Evolutionary conservation across 2,113 vertebrate species (phyloP), one percentile per base, ranked within the genome.

Genomic region (Actinemys pallida): DNA sequence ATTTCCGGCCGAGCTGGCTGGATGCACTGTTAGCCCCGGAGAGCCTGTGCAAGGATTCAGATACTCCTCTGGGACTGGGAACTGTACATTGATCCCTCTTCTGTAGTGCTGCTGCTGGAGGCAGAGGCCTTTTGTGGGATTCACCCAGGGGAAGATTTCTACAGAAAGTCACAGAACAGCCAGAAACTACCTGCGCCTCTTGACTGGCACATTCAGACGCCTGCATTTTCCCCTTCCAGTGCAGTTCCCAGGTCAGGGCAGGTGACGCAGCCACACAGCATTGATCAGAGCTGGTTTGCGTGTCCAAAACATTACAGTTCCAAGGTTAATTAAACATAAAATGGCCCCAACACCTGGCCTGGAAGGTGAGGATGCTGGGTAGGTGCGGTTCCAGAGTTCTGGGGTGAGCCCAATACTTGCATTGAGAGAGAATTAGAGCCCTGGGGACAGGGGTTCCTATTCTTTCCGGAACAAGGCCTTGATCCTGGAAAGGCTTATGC

Each of bases 241-340:
- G 12, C 2, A 2, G 56, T 2, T 29, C 39, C 42, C 72, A 42
- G 42, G 35, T 50, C 0, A 17, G 75, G 11, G n/a, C 76, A 53
- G 39, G 84, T 3, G 0, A 3, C 39, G 52, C 65, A 72, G 65
- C 1, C 0, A 0, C 0, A 19, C 0, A 0, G 0, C 0, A 3
- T 4, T 75, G 79, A 65, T 81, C 2, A 0, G 4, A 1, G 42
- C 50, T 5, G 86, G 10, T 17, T 29, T 1, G 1, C 0, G 2
- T 13, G 57, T 1, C 4, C 11, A 72, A 0, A 4, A 8, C 0
- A 4, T 2, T 0, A 0, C 17, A 3, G 8, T 54, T 83, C 14
- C 35, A 0, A 3, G 39, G 0, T 42, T 82, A 13, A 83, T 92
- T 57, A 13, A 0, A 1, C 81, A 62, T 2, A 72, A 22, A 1